A percentile compares a stretch with the other conserved stretches of the same genome.
Conservation (phyloP, 2,113 vertebrate genomes). For the Alectura lathami region DNA sequence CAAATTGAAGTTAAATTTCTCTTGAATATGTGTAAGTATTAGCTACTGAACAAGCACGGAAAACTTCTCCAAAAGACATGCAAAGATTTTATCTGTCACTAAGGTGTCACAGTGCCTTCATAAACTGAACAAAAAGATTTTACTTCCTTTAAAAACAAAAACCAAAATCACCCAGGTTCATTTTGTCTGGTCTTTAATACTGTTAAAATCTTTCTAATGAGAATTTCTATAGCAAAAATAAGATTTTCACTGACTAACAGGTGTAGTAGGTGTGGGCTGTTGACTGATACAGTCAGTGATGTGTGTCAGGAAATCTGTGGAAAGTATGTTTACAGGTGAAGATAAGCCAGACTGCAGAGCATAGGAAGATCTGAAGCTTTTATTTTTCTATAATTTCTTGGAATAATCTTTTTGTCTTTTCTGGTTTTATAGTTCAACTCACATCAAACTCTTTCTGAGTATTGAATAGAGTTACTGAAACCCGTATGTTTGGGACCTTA, state of each 20-base stretch:
- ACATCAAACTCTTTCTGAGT: not conserved
- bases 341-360: not conserved
- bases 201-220: not conserved
- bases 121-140: not conserved
- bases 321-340: not conserved
- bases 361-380: not conserved
- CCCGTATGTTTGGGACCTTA: rapidly evolving
- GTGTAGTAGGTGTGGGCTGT: not conserved
- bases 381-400: not conserved
- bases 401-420: not conserved
- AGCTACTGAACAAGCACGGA: not conserved
- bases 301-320: not conserved
- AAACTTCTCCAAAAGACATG: not conserved
- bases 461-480: not conserved
- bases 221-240: not conserved
- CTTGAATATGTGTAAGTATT: not conserved
- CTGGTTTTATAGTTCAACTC: not conserved
- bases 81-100: not conserved
- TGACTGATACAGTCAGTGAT: not conserved
- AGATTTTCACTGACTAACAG: not conserved
- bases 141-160: not conserved
- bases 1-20: not conserved
- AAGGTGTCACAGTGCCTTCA: not conserved
- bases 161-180: not conserved
- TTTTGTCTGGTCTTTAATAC: not conserved